Evolutionary conservation across 2,113 vertebrate genomes (phyloP).

Genomic region (Noctilio leporinus): DNA sequence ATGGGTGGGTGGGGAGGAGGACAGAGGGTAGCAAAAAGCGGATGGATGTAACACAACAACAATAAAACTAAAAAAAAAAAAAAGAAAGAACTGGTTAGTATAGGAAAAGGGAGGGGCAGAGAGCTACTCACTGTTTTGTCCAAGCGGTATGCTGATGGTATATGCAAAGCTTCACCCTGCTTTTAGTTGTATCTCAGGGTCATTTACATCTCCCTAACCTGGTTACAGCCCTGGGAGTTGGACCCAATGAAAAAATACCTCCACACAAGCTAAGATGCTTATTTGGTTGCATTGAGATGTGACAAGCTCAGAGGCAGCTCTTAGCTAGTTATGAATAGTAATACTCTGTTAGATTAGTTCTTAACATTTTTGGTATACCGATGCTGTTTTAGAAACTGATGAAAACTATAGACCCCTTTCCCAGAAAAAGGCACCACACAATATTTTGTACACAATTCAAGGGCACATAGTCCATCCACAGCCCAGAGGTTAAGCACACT

Average conservation of each 20-base stretch:
- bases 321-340: background rate
- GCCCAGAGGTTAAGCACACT: background rate
- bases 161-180: background rate
- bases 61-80: too few relatives aligned
- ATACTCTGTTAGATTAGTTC: background rate
- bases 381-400: background rate
- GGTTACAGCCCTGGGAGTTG: background rate
- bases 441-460: background rate
- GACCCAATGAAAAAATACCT: background rate
- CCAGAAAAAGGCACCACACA: background rate
- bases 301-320: background rate
- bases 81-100: background rate
- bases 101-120: background rate
- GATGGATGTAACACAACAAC: too few relatives aligned
- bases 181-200: background rate
- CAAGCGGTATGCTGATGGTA: too few relatives aligned
- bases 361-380: background rate
- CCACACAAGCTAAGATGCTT: background rate
- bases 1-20: too few relatives aligned
- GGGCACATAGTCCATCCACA: background rate
- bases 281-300: background rate
- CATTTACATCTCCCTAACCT: background rate
- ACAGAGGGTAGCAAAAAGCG: too few relatives aligned
- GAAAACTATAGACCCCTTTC: background rate
- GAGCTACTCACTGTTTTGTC: rapidly evolving